These are phyloP conservation scores for Oncorhynchus kisutch DNA, from an alignment of 2,113 vertebrate genomes.

Conservation along the genomic window DNA sequence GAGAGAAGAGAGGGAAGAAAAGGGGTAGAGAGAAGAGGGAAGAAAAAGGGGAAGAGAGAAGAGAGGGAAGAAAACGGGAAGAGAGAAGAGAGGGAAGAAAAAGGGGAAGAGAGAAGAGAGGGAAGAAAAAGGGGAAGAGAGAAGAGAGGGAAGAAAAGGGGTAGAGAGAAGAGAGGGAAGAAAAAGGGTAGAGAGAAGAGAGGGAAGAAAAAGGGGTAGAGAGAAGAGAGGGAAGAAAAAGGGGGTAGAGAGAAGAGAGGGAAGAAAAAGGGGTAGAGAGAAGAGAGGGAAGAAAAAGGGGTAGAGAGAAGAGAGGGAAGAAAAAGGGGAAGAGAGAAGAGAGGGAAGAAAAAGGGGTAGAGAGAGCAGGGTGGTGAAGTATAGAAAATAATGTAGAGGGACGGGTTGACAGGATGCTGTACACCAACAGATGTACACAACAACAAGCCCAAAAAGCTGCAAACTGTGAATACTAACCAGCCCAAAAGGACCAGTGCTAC, in stretches of 20 bases:
- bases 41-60: not conserved
- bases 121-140: not conserved
- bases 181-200: no score
- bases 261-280: no score
- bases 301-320: no score
- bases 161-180: not conserved
- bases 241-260: not conserved
- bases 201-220: not conserved
- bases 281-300: no score
- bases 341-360: not conserved
- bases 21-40: not conserved
- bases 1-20: no score
- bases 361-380: not conserved
- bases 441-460: no score
- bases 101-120: no score
- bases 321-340: not conserved
- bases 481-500: not conserved
- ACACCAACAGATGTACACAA: no score
- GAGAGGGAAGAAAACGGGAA: no score
- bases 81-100: no score
- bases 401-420: no score
- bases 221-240: not conserved
- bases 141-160: not conserved
- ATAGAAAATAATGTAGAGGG: not conserved
- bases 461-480: not conserved